Evolutionary conservation across 2,797 vertebrate genomes (phyloP).

Genomic region (Clamator glandarius): DNA sequence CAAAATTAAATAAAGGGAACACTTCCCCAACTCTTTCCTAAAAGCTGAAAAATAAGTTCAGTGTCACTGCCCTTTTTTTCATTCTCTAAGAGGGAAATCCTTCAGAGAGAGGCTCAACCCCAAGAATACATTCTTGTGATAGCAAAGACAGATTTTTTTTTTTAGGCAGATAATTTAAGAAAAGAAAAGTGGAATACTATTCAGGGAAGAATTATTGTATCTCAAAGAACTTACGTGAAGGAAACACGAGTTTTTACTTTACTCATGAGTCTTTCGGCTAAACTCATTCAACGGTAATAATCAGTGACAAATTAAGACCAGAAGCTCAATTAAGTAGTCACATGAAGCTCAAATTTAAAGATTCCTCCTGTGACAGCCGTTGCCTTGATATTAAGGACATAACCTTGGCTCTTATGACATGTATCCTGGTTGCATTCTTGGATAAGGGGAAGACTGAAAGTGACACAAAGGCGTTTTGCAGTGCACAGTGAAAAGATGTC

Average conservation of each 20-base stretch:
- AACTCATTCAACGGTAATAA: background rate
- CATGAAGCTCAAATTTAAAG: background rate
- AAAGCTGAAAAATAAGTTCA: background rate
- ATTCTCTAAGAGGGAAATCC: background rate
- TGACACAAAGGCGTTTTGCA: background rate
- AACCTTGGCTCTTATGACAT: accelerated
- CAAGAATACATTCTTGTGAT: background rate
- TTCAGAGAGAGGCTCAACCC: background rate
- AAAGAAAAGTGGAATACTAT: background rate
- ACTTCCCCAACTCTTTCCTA: background rate
- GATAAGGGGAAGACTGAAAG: background rate
- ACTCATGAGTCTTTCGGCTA: background rate
- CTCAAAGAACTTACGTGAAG: background rate
- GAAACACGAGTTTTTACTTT: background rate
- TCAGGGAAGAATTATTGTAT: background rate
- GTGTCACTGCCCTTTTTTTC: background rate
- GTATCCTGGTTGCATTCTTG: background rate
- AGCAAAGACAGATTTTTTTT: background rate
- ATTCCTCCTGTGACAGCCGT: background rate
- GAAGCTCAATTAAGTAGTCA: background rate
- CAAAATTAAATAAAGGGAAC: background rate
- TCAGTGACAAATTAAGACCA: background rate
- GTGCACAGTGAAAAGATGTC: background rate
- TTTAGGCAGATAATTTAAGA: accelerated
- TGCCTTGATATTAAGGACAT: background rate